Conservation (phyloP, 2,113 vertebrate genomes). For the Erythrocebus patas region DNA sequence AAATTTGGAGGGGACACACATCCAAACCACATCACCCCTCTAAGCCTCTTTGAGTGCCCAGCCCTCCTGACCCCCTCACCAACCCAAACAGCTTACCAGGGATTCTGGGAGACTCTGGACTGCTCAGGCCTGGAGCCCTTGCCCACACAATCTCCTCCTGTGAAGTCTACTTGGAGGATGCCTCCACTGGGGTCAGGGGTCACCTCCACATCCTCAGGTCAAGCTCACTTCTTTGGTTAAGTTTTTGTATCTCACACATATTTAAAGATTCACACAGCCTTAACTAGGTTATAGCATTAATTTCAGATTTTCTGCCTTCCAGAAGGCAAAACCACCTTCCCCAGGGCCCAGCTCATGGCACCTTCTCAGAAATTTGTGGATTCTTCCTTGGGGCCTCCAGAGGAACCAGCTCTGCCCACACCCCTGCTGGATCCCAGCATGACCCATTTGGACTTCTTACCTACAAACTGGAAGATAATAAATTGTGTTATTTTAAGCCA, state of each 20-base stretch:
- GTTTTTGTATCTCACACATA: not conserved
- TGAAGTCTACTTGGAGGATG: not conserved
- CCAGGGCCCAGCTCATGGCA: not conserved
- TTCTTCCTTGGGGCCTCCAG: not conserved
- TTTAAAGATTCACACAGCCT: not conserved
- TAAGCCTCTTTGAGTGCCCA: too few species aligned
- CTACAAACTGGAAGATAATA: not conserved
- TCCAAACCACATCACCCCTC: too few species aligned
- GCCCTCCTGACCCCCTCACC: not conserved
- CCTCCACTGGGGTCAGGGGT: not conserved
- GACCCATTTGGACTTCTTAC: not conserved
- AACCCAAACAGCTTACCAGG: fast-evolving
- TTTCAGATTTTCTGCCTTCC: not conserved
- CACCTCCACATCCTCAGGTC: not conserved
- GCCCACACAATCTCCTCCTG: not conserved
- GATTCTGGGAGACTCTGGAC: not conserved
- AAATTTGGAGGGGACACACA: too few species aligned
- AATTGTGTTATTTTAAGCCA: not conserved
- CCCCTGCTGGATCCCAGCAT: not conserved
- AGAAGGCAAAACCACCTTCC: not conserved
- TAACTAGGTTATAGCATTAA: not conserved
- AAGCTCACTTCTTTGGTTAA: not conserved
- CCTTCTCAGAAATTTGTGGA: not conserved
- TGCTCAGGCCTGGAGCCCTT: not conserved
- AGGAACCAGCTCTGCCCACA: not conserved